A percentile compares a stretch with the other conserved stretches of the same genome.
Conservation (phyloP, 2,113 vertebrate species). For the Columba livia region DNA sequence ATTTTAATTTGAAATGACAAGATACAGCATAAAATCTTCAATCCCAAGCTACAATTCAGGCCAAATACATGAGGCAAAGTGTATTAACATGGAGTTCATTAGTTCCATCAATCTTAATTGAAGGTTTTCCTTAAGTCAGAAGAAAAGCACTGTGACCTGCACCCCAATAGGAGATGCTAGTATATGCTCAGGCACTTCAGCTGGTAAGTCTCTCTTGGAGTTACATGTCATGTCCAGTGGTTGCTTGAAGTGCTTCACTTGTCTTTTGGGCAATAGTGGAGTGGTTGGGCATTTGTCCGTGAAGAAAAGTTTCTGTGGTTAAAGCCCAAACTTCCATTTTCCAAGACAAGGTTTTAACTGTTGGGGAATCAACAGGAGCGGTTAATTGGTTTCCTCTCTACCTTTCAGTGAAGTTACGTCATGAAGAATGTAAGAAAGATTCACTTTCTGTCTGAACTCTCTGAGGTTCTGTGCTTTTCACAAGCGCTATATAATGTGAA, state of each 20-base stretch:
- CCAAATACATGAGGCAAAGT: neutral
- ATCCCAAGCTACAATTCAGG: neutral
- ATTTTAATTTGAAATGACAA: neutral
- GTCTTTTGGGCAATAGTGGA: neutral
- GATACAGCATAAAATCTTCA: neutral
- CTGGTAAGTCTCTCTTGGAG: neutral
- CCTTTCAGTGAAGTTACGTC: neutral
- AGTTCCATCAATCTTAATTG: neutral
- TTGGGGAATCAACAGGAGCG: neutral
- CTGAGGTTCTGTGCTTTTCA: neutral
- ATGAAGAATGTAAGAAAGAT: neutral
- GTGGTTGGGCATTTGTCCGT: neutral
- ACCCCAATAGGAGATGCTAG: accelerated
- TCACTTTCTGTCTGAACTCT: neutral
- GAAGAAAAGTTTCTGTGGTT: neutral
- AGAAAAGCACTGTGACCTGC: neutral
- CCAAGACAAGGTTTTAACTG: neutral
- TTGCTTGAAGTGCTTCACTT: neutral
- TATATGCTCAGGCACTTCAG: neutral
- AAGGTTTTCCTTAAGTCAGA: neutral
- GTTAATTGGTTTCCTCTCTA: neutral
- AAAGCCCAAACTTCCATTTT: neutral
- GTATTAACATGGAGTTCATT: neutral
- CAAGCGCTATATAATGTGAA: neutral
- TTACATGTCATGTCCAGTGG: neutral